Percentiles rank a stretch among this genome's conserved stretches.
Evolutionary conservation across 2,888 invertebrate species (phyloP).

Genomic region (Lissonota sp.): DNA sequence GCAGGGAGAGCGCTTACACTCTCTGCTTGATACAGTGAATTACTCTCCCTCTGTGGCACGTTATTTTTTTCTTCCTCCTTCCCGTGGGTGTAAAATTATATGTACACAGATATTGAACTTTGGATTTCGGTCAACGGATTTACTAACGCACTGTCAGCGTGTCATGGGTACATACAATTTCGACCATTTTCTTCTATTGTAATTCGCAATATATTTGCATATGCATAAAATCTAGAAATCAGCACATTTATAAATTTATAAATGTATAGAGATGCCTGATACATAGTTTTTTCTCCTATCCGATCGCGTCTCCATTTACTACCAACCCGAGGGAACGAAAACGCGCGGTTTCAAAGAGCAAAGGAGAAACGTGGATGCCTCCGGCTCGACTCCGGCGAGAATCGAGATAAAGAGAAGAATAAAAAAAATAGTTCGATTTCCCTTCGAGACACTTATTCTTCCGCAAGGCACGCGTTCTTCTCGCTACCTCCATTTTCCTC

Average conservation of each 20-base stretch:
- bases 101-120: conserved; percentile 7
- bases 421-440: conserved; percentile 61
- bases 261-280: conserved; percentile 6
- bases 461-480: conserved; percentile 29
- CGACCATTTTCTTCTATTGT: not conserved
- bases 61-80: not conserved
- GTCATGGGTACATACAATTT: conserved; percentile 50
- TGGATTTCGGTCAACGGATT: conserved; percentile 36
- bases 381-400: conserved; percentile 15
- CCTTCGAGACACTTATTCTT: conserved; percentile 48
- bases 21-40: not conserved
- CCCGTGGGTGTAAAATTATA: conserved; percentile 1
- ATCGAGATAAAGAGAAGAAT: conserved; percentile 45
- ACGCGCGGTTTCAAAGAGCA: conserved; percentile 14
- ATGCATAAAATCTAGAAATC: conserved; percentile 9
- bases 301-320: conserved; percentile 27
- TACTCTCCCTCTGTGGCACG: not conserved
- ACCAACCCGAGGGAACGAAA: conserved; percentile 38
- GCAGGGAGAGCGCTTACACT: conserved; percentile 16
- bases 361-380: conserved; percentile 4
- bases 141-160: conserved; percentile 40
- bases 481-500: not conserved
- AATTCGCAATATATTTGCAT: conserved; percentile 32
- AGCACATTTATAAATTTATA: conserved; percentile 10
- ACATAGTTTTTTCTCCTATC: conserved; percentile 1